Percentiles rank a stretch among this genome's conserved stretches.
Conservation (phyloP, 2,113 vertebrate genomes). For the Paramormyrops kingsleyae region DNA sequence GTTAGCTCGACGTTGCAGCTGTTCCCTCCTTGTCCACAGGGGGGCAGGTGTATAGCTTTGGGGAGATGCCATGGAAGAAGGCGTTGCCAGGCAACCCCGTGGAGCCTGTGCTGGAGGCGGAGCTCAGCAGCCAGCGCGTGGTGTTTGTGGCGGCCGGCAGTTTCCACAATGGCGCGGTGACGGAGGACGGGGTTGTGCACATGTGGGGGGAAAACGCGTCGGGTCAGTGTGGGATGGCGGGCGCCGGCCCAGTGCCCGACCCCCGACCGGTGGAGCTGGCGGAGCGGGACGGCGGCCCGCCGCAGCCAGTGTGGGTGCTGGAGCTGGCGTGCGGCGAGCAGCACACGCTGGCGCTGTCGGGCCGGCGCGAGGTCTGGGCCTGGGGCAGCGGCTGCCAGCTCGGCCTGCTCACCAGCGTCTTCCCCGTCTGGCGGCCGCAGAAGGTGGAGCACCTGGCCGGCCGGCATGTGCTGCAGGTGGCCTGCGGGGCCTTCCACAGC, state of each 20-base stretch:
- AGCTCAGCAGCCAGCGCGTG: constrained; percentile 71
- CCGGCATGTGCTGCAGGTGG: constrained; percentile 81
- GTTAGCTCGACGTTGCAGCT: background rate
- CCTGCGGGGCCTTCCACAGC: constrained; percentile 85
- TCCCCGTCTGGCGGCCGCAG: constrained; percentile 81
- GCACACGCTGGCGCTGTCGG: constrained; percentile 81
- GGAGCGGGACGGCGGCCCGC: constrained; percentile 63
- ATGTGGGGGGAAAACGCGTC: constrained; percentile 92
- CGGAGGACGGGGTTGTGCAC: constrained; percentile 76
- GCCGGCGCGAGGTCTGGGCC: constrained; percentile 83
- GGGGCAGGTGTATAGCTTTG: constrained; percentile 88
- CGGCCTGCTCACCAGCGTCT: constrained; percentile 65
- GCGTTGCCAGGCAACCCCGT: constrained; percentile 37
- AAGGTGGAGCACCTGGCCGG: constrained; percentile 84
- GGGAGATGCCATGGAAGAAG: constrained; percentile 76
- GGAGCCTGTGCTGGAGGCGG: constrained; percentile 69
- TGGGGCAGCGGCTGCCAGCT: constrained; percentile 93
- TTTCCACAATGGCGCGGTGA: constrained; percentile 83
- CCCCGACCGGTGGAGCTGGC: constrained; percentile 73
- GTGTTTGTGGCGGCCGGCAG: constrained; percentile 79
- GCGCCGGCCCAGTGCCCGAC: constrained; percentile 65
- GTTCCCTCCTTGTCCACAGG: constrained; percentile 53
- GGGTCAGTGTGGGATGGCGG: constrained; percentile 82
- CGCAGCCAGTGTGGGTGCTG: constrained; percentile 64
- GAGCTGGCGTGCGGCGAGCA: constrained; percentile 86